These are phyloP conservation scores for Forbesichthys agassizii DNA, from an alignment of 2,113 vertebrate species.

Conservation along the genomic window DNA sequence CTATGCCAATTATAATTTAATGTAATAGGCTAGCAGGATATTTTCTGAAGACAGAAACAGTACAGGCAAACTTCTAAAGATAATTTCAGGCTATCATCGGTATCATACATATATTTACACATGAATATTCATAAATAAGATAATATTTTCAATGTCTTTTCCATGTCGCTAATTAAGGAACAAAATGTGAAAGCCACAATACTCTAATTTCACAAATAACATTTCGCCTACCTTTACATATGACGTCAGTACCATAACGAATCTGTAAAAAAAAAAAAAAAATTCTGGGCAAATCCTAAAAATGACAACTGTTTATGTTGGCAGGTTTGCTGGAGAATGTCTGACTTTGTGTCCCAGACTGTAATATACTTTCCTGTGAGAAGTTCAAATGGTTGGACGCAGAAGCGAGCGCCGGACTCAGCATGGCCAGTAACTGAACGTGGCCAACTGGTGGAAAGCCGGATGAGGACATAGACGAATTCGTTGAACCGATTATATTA, in stretches of 20 bases:
- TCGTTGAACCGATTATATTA: conserved; percentile 89
- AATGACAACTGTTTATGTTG: conserved; percentile 89
- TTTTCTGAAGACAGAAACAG: conserved; percentile 7
- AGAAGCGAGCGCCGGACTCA: conserved; percentile 88
- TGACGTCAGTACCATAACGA: conserved; percentile 64
- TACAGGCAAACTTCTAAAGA: conserved; percentile 33
- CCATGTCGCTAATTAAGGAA: conserved; percentile 37
- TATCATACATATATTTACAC: conserved; percentile 60
- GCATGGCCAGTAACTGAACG: conserved; percentile 90
- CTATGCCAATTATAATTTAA: conserved; percentile 60
- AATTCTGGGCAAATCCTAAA: conserved; percentile 69
- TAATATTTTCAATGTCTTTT: conserved; percentile 36
- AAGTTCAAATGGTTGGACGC: conserved; percentile 87
- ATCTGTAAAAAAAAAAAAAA: conserved; percentile 28
- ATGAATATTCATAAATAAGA: conserved; percentile 78
- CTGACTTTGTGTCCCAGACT: conserved; percentile 76
- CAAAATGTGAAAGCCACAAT: conserved; percentile 36
- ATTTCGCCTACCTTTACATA: conserved; percentile 83
- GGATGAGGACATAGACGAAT: conserved; percentile 79
- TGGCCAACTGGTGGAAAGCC: conserved; percentile 81
- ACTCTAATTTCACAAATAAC: conserved; percentile 62
- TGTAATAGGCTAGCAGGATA: conserved; percentile 27
- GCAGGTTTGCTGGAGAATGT: conserved; percentile 88
- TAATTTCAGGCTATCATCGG: conserved; percentile 2
- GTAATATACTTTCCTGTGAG: conserved; percentile 83